Percentiles rank a stretch among this genome's conserved stretches.
These are phyloP conservation scores for Trachelus tabidus DNA, from an alignment of 2,888 invertebrate species.

Conservation along the genomic window DNA sequence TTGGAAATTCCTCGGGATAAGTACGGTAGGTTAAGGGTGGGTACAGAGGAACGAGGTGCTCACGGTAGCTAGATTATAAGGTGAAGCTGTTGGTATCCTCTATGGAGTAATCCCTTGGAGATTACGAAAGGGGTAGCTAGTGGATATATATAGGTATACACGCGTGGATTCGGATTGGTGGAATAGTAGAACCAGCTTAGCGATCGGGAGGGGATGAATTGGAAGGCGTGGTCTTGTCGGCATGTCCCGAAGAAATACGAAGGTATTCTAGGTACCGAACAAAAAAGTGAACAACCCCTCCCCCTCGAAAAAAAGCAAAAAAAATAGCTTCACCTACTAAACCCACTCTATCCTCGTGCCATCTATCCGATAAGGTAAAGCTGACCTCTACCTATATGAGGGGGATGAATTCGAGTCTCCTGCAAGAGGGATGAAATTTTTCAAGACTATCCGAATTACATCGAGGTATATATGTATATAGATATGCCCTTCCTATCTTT, in stretches of 20 bases:
- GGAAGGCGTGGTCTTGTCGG: conserved; percentile 25
- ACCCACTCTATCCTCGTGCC: neutral
- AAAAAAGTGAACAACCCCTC: neutral
- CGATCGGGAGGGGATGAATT: conserved; percentile 26
- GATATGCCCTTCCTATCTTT: no score
- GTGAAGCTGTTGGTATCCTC: neutral
- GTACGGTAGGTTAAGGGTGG: neutral
- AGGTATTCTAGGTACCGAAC: neutral
- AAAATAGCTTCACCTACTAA: neutral
- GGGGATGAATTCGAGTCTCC: neutral
- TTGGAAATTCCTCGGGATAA: neutral
- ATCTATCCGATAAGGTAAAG: neutral
- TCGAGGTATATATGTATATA: no score
- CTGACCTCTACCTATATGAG: neutral
- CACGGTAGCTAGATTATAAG: neutral
- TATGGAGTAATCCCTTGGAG: neutral
- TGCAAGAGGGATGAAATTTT: neutral
- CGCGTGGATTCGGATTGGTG: conserved; percentile 4
- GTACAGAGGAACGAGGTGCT: neutral
- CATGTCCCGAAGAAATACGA: conserved; percentile 26
- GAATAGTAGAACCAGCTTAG: conserved; percentile 30
- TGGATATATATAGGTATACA: conserved; percentile 19
- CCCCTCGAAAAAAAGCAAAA: neutral
- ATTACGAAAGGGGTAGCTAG: neutral
- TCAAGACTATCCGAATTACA: neutral